These are phyloP conservation scores for Oxystoma pomonae DNA, from an alignment of 2,888 invertebrate species.

Conservation along the genomic window DNA sequence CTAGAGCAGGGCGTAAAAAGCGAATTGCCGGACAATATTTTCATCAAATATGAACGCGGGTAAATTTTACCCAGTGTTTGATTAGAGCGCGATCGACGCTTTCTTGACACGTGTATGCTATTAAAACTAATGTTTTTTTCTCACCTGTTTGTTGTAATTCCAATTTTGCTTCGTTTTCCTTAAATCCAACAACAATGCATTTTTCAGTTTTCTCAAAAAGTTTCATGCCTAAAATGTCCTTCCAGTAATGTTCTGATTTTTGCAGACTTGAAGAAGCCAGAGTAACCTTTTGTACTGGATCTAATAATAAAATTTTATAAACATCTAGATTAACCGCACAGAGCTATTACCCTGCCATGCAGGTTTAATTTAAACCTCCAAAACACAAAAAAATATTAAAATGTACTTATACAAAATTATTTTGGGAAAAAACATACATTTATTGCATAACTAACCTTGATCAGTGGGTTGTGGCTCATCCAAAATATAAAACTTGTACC, in stretches of 20 bases:
- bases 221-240: constrained; percentile 69
- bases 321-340: too few relatives aligned
- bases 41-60: too few relatives aligned
- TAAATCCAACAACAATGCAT: constrained; percentile 65
- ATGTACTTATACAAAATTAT: constrained; percentile 8
- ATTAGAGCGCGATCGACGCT: too few relatives aligned
- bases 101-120: too few relatives aligned
- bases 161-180: constrained; percentile 68
- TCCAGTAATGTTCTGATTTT: constrained; percentile 81
- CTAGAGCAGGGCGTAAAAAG: too few relatives aligned
- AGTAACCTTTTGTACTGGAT: constrained; percentile 77
- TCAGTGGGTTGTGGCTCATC: constrained; percentile 65
- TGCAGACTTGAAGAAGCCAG: constrained; percentile 73
- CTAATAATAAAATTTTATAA: constrained; percentile 52
- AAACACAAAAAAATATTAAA: too few relatives aligned
- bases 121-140: too few relatives aligned
- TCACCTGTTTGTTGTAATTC: constrained; percentile 71
- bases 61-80: too few relatives aligned
- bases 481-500: constrained; percentile 80
- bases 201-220: constrained; percentile 61
- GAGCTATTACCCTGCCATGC: too few relatives aligned
- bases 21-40: too few relatives aligned
- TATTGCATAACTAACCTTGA: constrained; percentile 55
- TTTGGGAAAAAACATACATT: constrained; percentile 13
- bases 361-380: too few relatives aligned